phyloP scores from a whole-genome alignment of 1,140 invertebrate genomes.

The Heliconius hermathena region DNA sequence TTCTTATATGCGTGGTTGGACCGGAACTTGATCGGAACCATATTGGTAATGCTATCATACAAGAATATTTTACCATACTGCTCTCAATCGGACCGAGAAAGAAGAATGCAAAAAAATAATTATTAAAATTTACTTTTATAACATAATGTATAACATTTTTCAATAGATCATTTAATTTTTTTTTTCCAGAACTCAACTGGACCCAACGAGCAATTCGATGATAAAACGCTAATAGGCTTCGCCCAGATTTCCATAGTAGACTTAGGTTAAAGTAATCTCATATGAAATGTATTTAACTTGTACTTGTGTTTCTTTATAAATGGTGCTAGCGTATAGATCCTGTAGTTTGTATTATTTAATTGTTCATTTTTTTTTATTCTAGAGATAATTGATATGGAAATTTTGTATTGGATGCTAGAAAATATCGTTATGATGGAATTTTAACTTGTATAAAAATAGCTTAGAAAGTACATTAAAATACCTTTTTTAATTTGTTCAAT shows the following conservation, averaged over 20 bases:
- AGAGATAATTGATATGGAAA: background rate
- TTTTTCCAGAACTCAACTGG: slow-evolving; percentile 88
- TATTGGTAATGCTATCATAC: too few species aligned
- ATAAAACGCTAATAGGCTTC: slow-evolving; percentile 96
- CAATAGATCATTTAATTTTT: background rate
- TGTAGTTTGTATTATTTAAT: slow-evolving; percentile 19
- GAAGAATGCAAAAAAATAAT: background rate
- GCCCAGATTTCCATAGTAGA: slow-evolving; percentile 94
- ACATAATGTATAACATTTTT: too few species aligned
- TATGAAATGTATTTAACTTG: slow-evolving; percentile 23
- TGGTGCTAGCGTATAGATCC: slow-evolving; percentile 45
- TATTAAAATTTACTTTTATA: too few species aligned
- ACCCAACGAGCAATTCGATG: slow-evolving; percentile 93
- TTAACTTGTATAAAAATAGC: too few species aligned
- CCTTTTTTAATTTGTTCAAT: too few species aligned
- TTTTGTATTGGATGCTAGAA: background rate
- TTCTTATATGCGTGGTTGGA: too few species aligned
- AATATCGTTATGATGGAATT: background rate
- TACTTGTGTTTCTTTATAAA: slow-evolving; percentile 47
- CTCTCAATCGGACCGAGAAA: too few species aligned
- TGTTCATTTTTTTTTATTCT: slow-evolving; percentile 2
- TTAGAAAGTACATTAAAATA: too few species aligned
- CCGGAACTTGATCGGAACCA: too few species aligned
- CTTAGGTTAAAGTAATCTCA: slow-evolving; percentile 28
- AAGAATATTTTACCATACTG: too few species aligned